Evolutionary conservation across 2,888 invertebrate species (phyloP).

Genomic region (Ormyrus thymus): DNA sequence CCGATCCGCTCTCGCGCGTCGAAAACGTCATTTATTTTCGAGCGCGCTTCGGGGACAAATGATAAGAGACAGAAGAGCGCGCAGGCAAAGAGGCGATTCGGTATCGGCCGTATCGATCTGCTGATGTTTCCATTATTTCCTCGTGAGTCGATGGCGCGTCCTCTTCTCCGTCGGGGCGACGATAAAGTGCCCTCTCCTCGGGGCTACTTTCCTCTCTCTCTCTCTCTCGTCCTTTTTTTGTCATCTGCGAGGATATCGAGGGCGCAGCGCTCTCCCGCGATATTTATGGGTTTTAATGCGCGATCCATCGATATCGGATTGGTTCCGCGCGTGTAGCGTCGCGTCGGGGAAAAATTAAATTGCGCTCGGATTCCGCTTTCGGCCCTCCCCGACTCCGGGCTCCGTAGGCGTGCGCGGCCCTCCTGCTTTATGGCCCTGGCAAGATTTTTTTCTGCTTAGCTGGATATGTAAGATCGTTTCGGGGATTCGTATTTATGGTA

Average conservation of each 20-base stretch:
- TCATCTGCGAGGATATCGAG: not conserved
- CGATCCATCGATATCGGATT: slow-evolving; percentile 47
- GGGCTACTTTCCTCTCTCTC: slow-evolving; percentile 16
- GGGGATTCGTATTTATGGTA: no score
- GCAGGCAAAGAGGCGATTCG: not conserved
- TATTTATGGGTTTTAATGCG: slow-evolving; percentile 53
- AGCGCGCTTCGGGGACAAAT: not conserved
- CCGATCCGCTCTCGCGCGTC: no score
- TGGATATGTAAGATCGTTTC: no score
- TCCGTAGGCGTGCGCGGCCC: not conserved
- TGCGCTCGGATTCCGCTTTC: slow-evolving; percentile 32
- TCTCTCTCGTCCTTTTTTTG: not conserved
- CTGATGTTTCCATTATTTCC: slow-evolving; percentile 51
- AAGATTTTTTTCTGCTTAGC: no score
- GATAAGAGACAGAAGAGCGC: not conserved
- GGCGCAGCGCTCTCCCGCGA: slow-evolving; percentile 5
- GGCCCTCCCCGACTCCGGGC: not conserved
- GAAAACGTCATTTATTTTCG: slow-evolving; percentile 18
- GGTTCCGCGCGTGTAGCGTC: not conserved
- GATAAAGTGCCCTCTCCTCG: slow-evolving; percentile 21
- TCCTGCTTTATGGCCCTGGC: no score
- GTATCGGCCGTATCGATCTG: slow-evolving; percentile 37
- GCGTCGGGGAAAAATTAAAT: slow-evolving; percentile 40
- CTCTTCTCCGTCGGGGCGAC: not conserved
- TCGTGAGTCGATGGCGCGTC: slow-evolving; percentile 15